Conservation (phyloP, 1,140 invertebrate species). For the Coelopa frigida region DNA sequence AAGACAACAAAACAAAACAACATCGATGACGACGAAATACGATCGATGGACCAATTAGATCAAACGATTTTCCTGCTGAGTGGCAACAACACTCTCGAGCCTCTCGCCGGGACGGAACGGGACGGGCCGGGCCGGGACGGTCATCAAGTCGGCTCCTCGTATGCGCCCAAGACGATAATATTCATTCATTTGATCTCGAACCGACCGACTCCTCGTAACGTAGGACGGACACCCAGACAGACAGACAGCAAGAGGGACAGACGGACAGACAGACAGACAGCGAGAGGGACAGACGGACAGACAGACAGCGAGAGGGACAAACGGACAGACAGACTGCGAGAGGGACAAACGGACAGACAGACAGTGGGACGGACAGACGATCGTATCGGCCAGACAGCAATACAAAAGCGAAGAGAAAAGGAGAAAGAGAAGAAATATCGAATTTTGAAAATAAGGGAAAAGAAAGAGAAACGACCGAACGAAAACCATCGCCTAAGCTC, state of each 20-base stretch:
- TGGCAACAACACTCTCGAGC: constrained; percentile 16
- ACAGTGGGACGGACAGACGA: neutral
- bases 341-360: neutral
- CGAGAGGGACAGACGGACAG: neutral
- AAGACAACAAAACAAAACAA: constrained; percentile 1
- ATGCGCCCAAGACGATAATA: neutral
- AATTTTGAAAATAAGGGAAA: no score
- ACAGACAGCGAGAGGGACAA: neutral
- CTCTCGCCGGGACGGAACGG: no score
- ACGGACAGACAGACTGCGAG: neutral
- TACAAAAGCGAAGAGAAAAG: no score
- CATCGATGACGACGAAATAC: constrained; percentile 15
- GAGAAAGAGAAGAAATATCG: no score
- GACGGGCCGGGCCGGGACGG: neutral
- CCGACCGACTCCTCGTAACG: no score
- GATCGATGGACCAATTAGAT: constrained; percentile 41
- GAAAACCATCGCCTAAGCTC: no score
- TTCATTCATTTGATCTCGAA: no score
- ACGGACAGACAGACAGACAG: neutral
- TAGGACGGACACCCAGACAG: no score
- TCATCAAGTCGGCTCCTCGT: neutral
- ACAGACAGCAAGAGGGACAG: neutral
- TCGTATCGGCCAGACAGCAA: no score
- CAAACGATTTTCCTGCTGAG: constrained; percentile 36
- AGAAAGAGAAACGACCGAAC: no score